These are phyloP conservation scores for Calonectris borealis DNA, from an alignment of 2,113 vertebrate species.

Conservation along the genomic window DNA sequence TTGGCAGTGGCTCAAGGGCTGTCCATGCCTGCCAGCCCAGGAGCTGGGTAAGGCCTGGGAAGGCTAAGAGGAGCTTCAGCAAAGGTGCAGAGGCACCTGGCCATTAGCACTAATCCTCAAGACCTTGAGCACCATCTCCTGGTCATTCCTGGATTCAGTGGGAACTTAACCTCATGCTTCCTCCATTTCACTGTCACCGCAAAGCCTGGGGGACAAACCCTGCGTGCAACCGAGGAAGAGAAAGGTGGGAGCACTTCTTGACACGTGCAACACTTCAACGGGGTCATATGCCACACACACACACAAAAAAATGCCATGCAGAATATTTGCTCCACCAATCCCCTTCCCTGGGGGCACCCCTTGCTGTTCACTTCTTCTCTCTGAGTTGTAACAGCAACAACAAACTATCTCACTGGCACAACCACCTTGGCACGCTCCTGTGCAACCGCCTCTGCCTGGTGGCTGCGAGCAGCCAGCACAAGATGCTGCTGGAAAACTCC, in stretches of 20 bases:
- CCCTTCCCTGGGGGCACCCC: background rate
- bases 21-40: background rate
- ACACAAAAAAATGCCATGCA: accelerated
- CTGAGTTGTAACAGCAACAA: background rate
- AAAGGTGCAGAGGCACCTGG: background rate
- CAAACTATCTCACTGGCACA: background rate
- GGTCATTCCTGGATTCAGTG: slow-evolving; percentile 60
- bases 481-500: background rate
- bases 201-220: background rate
- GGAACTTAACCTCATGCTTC: background rate
- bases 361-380: background rate
- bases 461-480: background rate
- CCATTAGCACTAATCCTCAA: slow-evolving; percentile 44
- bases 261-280: accelerated
- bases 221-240: accelerated
- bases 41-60: background rate
- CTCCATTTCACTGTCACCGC: background rate
- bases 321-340: background rate
- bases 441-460: background rate
- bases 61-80: background rate
- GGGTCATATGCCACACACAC: accelerated
- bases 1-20: background rate
- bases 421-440: accelerated
- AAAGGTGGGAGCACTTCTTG: background rate
- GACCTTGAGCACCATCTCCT: slow-evolving; percentile 79